Evolutionary conservation across 2,888 invertebrate species (phyloP), one percentile per base, ranked within the genome.

Genomic region (Pimpla rufipes): DNA sequence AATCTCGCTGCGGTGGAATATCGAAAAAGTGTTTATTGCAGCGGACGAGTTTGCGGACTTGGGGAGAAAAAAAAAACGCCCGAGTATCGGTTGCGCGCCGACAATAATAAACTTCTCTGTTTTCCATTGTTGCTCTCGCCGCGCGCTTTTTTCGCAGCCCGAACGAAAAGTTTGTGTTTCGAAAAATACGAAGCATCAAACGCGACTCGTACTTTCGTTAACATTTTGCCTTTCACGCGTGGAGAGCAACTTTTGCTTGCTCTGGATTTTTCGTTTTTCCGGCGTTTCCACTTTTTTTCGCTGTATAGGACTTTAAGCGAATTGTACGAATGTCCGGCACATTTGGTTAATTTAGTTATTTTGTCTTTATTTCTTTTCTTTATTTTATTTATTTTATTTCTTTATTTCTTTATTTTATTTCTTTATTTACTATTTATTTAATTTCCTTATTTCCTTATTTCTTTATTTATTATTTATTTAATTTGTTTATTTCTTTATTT

Each of bases 1-100:
- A 79, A 73, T 77, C 67, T 71, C 68, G 10, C 10, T 18, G 23
- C 67, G 76, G 67, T 59, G 45, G 55, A 77, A 77, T 83, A 80
- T 77, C 67, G 76, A 77, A 75, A 67, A 73, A 68, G 37, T 23
- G 79, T 78, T 71, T 40, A 35, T 37, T 70, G 21, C 70, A 74
- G 74, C 40, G 37, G 18, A 18, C 67, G 66, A 83, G 79, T 71
- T 76, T 67, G 42, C 52, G 23, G 67, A 21, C 42, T 23, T 42
- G n/a, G n/a, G 50, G 47, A 66, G 70, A 67, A n/a, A 16, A 40
- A 40, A 8, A 8, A 62, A 62, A 40, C 23, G 0, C 2, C 8
- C 2, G 3, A 2, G 10, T 8, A 10, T 37, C 37, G 16, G 16
- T 57, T 50, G 23, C 29, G 13, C 4, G 23, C 21, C 23, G 55